A percentile compares a stretch with the other conserved stretches of the same genome.
Evolutionary conservation across 1,140 invertebrate genomes (phyloP).

Genomic region (Phthorimaea operculella): DNA sequence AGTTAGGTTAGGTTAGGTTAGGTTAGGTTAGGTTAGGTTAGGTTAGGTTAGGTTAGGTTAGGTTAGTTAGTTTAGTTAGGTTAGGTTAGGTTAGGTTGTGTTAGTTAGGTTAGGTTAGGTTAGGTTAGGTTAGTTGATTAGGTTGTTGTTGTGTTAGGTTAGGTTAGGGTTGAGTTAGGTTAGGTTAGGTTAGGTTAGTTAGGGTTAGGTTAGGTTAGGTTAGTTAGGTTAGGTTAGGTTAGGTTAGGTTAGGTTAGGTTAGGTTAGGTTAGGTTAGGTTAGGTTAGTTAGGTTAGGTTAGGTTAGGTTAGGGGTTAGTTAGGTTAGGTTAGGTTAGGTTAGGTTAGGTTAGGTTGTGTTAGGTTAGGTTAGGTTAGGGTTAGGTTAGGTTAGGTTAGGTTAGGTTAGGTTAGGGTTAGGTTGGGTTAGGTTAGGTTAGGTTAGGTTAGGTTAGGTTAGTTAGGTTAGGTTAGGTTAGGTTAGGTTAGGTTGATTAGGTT

Average conservation of each 20-base stretch:
- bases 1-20: slow-evolving; percentile 10
- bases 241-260: slow-evolving; percentile 17
- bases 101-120: too few species aligned
- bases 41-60: slow-evolving; percentile 13
- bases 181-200: slow-evolving; percentile 23
- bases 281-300: slow-evolving; percentile 18
- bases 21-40: slow-evolving; percentile 12
- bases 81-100: too few species aligned
- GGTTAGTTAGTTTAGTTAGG: slow-evolving; percentile 10
- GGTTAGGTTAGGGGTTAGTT: slow-evolving; percentile 20
- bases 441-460: slow-evolving; percentile 27
- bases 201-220: slow-evolving; percentile 14
- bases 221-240: slow-evolving; percentile 17
- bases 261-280: slow-evolving; percentile 16
- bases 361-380: too few species aligned
- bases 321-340: slow-evolving; percentile 14
- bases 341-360: slow-evolving; percentile 17
- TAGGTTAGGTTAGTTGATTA: slow-evolving; percentile 20
- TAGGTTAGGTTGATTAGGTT: slow-evolving; percentile 29
- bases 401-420: too few species aligned
- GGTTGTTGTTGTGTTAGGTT: slow-evolving; percentile 19
- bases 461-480: slow-evolving; percentile 27
- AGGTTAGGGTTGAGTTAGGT: slow-evolving; percentile 23
- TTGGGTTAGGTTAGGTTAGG: slow-evolving; percentile 28
- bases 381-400: too few species aligned